A percentile compares a stretch with the other conserved stretches of the same genome.
Evolutionary conservation across 2,888 invertebrate genomes (phyloP).

Genomic region (Leucoma salicis): DNA sequence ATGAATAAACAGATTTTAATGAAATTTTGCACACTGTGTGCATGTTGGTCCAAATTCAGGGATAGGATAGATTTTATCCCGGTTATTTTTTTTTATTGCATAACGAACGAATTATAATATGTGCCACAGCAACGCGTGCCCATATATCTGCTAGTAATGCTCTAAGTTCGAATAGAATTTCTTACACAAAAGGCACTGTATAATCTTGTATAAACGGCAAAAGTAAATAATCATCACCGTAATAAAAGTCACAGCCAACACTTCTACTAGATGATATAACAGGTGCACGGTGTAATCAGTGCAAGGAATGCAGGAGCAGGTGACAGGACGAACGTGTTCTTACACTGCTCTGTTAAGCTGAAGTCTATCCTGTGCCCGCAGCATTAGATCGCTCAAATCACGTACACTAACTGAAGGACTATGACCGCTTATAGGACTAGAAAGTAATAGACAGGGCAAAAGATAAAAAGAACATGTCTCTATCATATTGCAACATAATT

Average conservation of each 20-base stretch:
- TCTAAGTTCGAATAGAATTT: too few species aligned
- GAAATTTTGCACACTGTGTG: too few species aligned
- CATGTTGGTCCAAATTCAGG: too few species aligned
- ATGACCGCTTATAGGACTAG: conserved; percentile 62
- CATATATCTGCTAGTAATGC: too few species aligned
- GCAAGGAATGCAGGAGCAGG: conserved; percentile 73
- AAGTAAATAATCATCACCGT: conserved; percentile 36
- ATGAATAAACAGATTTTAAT: too few species aligned
- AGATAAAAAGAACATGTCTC: too few species aligned
- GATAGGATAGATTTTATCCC: too few species aligned
- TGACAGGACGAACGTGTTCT: conserved; percentile 70
- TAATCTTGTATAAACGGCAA: conserved; percentile 5
- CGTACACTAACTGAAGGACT: conserved; percentile 78
- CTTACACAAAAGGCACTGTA: not conserved
- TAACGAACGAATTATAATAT: too few species aligned
- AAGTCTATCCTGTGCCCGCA: conserved; percentile 38
- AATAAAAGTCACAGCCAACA: conserved; percentile 48
- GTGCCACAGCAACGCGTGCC: too few species aligned
- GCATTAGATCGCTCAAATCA: conserved; percentile 74
- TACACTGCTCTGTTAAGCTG: conserved; percentile 31
- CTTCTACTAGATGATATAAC: conserved; percentile 37
- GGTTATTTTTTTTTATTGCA: too few species aligned
- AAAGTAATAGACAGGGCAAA: conserved; percentile 24
- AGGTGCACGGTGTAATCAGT: conserved; percentile 74
- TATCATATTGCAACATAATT: too few species aligned